phyloP scores from a whole-genome alignment of 2,797 vertebrate species.

The Remorina albescens region DNA sequence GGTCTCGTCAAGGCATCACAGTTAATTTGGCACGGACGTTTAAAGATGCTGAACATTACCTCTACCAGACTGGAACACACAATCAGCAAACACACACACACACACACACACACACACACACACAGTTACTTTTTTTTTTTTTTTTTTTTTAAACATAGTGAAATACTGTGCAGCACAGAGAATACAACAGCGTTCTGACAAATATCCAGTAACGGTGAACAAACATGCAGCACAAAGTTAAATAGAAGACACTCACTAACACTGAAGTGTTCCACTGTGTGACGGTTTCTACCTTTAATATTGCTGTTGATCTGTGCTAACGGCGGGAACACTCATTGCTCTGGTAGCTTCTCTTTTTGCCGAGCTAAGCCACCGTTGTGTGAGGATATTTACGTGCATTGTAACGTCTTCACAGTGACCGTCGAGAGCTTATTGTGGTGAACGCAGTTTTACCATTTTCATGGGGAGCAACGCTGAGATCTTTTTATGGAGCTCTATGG shows the following conservation, averaged over 20 bases:
- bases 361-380: conserved; percentile 49
- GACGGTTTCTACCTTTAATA: conserved; percentile 58
- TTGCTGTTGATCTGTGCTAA: conserved; percentile 72
- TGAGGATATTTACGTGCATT: conserved; percentile 44
- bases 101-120: too few relatives aligned
- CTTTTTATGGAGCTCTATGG: too few relatives aligned
- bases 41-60: conserved; percentile 21
- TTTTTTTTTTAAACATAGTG: conserved; percentile 48
- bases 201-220: conserved; percentile 66
- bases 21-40: conserved; percentile 33
- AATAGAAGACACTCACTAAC: conserved; percentile 56
- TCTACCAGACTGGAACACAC: conserved; percentile 43
- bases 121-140: too few relatives aligned
- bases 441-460: neutral
- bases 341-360: conserved; percentile 58
- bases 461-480: too few relatives aligned
- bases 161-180: conserved; percentile 53
- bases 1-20: conserved; percentile 27
- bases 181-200: conserved; percentile 63
- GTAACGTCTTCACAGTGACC: conserved; percentile 45
- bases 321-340: conserved; percentile 54
- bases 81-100: conserved; percentile 49
- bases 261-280: conserved; percentile 31
- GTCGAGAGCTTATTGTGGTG: conserved; percentile 32
- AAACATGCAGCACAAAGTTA: conserved; percentile 76